Conservation (phyloP, 2,113 vertebrate genomes). For the Solea senegalensis region DNA sequence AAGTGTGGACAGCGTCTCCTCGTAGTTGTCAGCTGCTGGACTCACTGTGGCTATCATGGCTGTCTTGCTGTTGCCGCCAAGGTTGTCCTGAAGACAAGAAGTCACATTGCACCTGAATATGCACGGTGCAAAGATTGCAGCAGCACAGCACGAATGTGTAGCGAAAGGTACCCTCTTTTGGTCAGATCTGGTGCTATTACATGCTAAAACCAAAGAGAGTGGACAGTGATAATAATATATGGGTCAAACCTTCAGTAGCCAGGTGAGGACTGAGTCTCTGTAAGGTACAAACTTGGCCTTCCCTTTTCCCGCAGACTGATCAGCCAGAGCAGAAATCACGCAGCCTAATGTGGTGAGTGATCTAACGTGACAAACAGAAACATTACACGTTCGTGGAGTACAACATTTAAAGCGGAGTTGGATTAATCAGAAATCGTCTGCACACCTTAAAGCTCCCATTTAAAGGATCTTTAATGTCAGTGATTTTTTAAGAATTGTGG, state of each 20-base stretch:
- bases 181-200: neutral
- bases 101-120: neutral
- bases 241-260: slow-evolving; percentile 94
- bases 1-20: slow-evolving; percentile 96
- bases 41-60: slow-evolving; percentile 99
- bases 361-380: slow-evolving; percentile 71
- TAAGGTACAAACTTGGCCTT: slow-evolving; percentile 99
- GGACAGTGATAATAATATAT: neutral
- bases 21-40: slow-evolving; percentile 97
- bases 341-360: slow-evolving; percentile 96
- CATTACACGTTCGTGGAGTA: neutral
- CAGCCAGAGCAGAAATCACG: slow-evolving; percentile 97
- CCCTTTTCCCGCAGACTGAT: slow-evolving; percentile 95
- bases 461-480: no score
- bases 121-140: neutral
- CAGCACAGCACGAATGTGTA: neutral
- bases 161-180: neutral
- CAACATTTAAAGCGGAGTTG: no score
- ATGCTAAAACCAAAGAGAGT: neutral
- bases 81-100: slow-evolving; percentile 86
- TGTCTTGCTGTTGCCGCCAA: slow-evolving; percentile 98
- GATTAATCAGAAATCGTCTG: no score
- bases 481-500: no score
- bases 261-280: slow-evolving; percentile 97
- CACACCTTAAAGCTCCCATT: no score